These are phyloP conservation scores for Probosciger aterrimus DNA, from an alignment of 2,113 vertebrate genomes.

Conservation along the genomic window DNA sequence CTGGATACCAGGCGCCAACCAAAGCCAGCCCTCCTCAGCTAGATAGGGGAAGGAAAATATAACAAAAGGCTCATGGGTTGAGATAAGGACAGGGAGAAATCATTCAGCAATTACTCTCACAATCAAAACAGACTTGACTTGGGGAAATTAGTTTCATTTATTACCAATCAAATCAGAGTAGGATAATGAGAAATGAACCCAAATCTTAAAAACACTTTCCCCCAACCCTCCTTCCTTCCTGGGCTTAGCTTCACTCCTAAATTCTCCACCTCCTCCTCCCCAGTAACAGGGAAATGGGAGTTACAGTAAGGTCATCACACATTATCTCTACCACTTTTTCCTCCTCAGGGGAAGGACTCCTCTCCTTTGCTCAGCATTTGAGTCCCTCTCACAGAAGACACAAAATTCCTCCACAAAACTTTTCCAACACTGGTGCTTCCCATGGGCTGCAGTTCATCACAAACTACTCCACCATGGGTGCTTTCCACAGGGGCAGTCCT, in stretches of 20 bases:
- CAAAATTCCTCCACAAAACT: background rate
- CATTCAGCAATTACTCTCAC: background rate
- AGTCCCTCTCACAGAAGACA: background rate
- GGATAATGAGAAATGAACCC: background rate
- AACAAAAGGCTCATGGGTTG: background rate
- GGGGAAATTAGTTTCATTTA: too few relatives aligned
- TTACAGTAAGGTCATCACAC: background rate
- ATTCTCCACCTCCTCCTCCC: background rate
- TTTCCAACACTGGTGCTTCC: background rate
- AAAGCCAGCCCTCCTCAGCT: background rate
- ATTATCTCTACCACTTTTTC: background rate
- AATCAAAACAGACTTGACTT: fast-evolving
- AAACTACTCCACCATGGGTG: background rate
- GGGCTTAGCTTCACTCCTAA: fast-evolving
- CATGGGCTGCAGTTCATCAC: background rate
- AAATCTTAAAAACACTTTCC: fast-evolving
- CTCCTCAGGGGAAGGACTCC: background rate
- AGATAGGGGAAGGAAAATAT: too few relatives aligned
- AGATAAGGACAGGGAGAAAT: background rate
- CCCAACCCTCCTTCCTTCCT: background rate
- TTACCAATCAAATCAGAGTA: background rate
- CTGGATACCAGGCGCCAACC: background rate
- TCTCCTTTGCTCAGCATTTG: background rate
- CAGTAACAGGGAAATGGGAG: background rate
- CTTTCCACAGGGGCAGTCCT: background rate